Base-by-base conservation (phyloP, 1,140 invertebrate genomes). In the Parapsyche elsis region DNA sequence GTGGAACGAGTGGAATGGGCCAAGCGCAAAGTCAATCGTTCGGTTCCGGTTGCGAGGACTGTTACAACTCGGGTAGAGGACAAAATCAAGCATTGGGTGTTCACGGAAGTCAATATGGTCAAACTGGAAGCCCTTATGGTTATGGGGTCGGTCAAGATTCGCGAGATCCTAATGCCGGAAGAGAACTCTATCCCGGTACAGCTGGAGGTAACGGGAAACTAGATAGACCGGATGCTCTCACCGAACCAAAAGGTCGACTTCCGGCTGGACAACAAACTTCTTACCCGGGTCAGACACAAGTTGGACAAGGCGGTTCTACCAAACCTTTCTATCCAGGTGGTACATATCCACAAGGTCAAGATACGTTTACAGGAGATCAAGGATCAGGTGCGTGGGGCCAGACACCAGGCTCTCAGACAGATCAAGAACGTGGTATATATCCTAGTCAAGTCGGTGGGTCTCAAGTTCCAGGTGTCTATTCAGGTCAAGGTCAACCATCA, bases 1-100 rank as follows among this genome's bases (percentile, higher is more conserved):
- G 90, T 89, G 93, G 92, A 21, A 92, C 86, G 26, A 93, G 91
- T 85, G 94, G 94, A 77, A 95, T 95, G 93, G 94, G 94, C 0
- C 93, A 94, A 89, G 94, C 94, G 0, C 94, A 95, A 88, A 95
- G 94, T 88, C 92, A 93, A 85, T 90, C 90, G 46, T 89, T 88
- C 26, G 90, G 90, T 73, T 89, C 90, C 49, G 90, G 86, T 77
- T 89, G 87, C 70, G 90, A 90, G 38, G 89, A 88, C 64, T 89
- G 85, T 84, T 82, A 84, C 53, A 75, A 81, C 44, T 26, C 21
- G 2, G 10, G 14, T 5, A 78, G 70, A 57, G 71, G 59, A 1
- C 82, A 83, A 64, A 80, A 76, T 46, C 81, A 79, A 76, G 61
- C 45, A 5, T 59, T 76, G 12, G 46, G 16, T 12, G 46, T 30